Conservation (phyloP, 2,797 vertebrate species). For the Halcyon badia region DNA sequence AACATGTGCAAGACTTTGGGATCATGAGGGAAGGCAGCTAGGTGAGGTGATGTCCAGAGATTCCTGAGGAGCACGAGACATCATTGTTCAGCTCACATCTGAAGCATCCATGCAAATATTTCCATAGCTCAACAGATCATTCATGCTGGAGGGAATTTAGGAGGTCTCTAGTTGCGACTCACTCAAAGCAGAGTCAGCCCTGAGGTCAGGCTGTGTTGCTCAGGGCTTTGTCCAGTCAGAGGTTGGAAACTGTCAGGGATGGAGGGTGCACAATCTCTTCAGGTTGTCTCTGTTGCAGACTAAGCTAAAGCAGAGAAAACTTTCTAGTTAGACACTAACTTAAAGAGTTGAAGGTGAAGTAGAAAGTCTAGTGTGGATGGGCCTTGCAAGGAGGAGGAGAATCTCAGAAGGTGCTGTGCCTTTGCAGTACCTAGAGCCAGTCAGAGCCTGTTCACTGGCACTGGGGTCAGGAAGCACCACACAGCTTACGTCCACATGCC, state of each 20-base stretch:
- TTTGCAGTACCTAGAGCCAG: neutral
- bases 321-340: neutral
- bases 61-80: neutral
- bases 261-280: neutral
- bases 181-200: neutral
- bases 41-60: neutral
- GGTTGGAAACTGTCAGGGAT: neutral
- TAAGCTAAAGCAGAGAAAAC: neutral
- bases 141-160: neutral
- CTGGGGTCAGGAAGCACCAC: neutral
- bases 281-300: neutral
- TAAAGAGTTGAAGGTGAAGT: neutral
- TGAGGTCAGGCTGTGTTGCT: neutral
- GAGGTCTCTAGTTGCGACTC: neutral
- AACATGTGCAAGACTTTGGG: neutral
- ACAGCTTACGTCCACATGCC: neutral
- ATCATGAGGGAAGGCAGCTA: neutral
- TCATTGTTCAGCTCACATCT: neutral
- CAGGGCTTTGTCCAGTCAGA: neutral
- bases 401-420: fast-evolving
- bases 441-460: neutral
- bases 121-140: neutral
- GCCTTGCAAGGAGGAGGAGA: neutral
- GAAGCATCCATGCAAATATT: neutral
- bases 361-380: neutral